phyloP scores from a whole-genome alignment of 2,113 vertebrate genomes.

The Takifugu bimaculatus region DNA sequence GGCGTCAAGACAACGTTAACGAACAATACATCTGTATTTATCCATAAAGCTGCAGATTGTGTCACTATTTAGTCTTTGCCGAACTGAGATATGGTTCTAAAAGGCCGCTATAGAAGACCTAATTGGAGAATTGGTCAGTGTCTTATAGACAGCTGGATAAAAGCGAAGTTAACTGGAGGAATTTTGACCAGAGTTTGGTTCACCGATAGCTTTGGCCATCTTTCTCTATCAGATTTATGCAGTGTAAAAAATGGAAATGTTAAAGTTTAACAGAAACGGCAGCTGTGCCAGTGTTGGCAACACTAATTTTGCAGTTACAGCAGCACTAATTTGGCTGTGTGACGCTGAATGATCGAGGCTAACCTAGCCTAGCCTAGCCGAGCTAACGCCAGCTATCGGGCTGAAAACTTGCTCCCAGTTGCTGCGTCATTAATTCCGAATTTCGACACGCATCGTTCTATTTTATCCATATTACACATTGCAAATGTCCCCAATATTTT shows the following conservation, averaged over 20 bases:
- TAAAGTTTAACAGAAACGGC: too few relatives aligned
- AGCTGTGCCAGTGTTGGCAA: too few relatives aligned
- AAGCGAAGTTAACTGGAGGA: background rate
- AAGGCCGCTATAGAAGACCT: accelerated
- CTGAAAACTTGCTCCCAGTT: background rate
- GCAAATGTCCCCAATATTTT: background rate
- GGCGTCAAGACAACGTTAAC: too few relatives aligned
- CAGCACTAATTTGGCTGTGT: too few relatives aligned
- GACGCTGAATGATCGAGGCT: background rate
- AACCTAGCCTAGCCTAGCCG: slow-evolving; percentile 20
- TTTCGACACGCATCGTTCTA: background rate
- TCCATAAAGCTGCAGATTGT: accelerated
- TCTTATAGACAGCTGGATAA: accelerated
- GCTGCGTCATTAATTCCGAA: background rate
- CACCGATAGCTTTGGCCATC: background rate
- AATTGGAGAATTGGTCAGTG: accelerated
- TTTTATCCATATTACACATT: background rate
- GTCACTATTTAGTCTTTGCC: background rate
- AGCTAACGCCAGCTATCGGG: slow-evolving; percentile 29
- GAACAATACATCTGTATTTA: background rate
- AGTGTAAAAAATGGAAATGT: too few relatives aligned
- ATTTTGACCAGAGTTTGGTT: slow-evolving; percentile 12
- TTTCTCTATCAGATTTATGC: too few relatives aligned
- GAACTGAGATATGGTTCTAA: accelerated
- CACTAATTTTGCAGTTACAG: too few relatives aligned